These are phyloP conservation scores for Pristionchus entomophagus DNA, from an alignment of 2,888 invertebrate genomes.

Conservation along the genomic window DNA sequence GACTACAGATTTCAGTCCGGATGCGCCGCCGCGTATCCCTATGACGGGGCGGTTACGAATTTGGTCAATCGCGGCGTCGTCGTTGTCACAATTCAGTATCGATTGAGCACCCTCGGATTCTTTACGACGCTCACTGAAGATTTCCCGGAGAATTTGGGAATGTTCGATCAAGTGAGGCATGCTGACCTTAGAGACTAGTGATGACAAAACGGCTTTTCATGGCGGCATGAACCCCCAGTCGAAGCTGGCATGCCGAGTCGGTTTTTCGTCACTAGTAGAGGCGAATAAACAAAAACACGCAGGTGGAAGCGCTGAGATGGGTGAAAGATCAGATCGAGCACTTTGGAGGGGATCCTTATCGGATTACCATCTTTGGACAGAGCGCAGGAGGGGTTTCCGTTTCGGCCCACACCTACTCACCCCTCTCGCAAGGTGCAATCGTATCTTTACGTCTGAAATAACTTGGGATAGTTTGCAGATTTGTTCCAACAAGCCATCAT, in stretches of 20 bases:
- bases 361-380: not conserved
- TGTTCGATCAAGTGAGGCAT: slow-evolving; percentile 36
- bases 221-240: no score
- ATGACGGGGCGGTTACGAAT: slow-evolving; percentile 38
- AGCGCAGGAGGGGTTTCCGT: slow-evolving; percentile 45
- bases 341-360: no score
- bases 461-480: not conserved
- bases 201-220: no score
- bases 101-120: slow-evolving; percentile 38
- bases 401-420: slow-evolving; percentile 43
- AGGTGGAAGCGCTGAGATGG: slow-evolving; percentile 46
- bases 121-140: slow-evolving; percentile 41
- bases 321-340: not conserved
- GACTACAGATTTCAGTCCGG: not conserved
- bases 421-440: slow-evolving; percentile 36
- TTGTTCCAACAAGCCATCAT: slow-evolving; percentile 49
- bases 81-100: slow-evolving; percentile 43
- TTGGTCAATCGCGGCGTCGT: slow-evolving; percentile 45
- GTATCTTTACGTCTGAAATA: not conserved
- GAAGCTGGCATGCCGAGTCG: no score
- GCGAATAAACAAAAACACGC: not conserved
- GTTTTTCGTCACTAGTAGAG: no score
- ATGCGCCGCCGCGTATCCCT: slow-evolving; percentile 24
- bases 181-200: no score
- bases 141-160: slow-evolving; percentile 43